Base-by-base conservation (phyloP, 2,113 vertebrate genomes). In the Lethenteron camtschaticum region DNA sequence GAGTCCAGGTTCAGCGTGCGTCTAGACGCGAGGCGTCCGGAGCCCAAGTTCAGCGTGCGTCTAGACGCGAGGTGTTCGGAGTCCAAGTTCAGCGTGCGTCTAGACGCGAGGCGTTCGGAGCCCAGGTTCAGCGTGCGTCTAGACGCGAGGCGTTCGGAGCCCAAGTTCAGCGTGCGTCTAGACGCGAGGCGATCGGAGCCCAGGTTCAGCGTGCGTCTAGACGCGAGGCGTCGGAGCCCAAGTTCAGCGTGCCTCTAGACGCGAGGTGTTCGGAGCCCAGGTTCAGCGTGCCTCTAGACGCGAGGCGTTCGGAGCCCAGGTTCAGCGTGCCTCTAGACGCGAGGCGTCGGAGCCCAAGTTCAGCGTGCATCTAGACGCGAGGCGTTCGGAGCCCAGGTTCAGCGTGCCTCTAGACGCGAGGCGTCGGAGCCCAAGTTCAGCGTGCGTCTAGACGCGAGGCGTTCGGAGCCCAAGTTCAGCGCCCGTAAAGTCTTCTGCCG, bases 121-220 rank as follows among this genome's bases (percentile, higher is more conserved):
- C 41, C 41, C 41, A 41, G 7, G 81, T n/a, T 20, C 63, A 9
- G 41, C 41, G 41, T 41, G 41, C 41, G 41, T 41, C 41, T 41
- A 41, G 41, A 41, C 41, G 6, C 41, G 41, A 41, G 41, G 41
- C 5, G 3, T 41, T 18, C 41, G 41, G 41, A 41, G 41, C 5
- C 41, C 41, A 41, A 41, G 81, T n/a, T 20, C 63, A 9, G 41
- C 41, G 41, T 41, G 41, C 41, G 41, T 41, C 41, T 41, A 41
- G 41, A 41, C 41, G 6, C 41, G 41, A 41, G 41, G 41, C 41
- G 3, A 7, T 18, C 41, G 41, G 41, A 41, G 41, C 41, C 41
- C 41, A 41, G 7, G 81, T n/a, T 20, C 63, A 9, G 41, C 41
- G 41, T 41, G 41, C 41, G 6, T 41, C 41, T 41, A 41, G 41